Base-by-base conservation (phyloP, 64 coral and sea anemone species). In the Montipora capricornis region DNA sequence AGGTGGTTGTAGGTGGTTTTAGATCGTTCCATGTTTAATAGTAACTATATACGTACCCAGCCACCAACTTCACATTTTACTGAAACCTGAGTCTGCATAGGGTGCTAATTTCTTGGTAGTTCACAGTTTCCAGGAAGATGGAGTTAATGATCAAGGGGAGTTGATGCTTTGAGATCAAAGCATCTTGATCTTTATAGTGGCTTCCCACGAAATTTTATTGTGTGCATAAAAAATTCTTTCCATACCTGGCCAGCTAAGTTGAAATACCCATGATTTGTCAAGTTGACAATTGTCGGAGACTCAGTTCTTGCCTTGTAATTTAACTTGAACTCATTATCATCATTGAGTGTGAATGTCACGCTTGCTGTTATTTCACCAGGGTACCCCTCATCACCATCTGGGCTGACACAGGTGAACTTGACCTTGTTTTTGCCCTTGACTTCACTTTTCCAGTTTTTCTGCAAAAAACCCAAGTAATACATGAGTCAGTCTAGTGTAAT, bases 181-280 rank as follows among this genome's bases (percentile, higher is more conserved):
- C 29, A 37, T 37, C 0, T 37, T 37, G 29, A 37, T 37, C 29
- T 37, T 37, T 37, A 57, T 8, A 6, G 53, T 57, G 11, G 53
- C 53, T 57, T 4, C 53, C 53, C 11, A 6, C 53, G 5, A 0
- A 37, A 37, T 8, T 5, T 57, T 57, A 57, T 11, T 57, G 6
- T 57, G 53, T 11, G 6, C 53, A 57, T 11, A 57, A 57, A 57
- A 8, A 37, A 37, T 37, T 57, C 10, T 19, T 64, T 64, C 14
- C 14, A 64, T 89, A 98, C 97, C 84, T 98, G 97, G 19, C 97
- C 97, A 74, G 94, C 97, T 74, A 98, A 95, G n/a, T 98, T 98
- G 19, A 98, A 98, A 62, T 96, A 98, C 8, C 88, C 90, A 89
- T 98, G 97, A 62, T 80, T 98, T 2, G 97, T 98, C 49, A 96